Evolutionary conservation across 92 coral and sea anemone species (phyloP).

Genomic region (Epizoanthus stellaris): DNA sequence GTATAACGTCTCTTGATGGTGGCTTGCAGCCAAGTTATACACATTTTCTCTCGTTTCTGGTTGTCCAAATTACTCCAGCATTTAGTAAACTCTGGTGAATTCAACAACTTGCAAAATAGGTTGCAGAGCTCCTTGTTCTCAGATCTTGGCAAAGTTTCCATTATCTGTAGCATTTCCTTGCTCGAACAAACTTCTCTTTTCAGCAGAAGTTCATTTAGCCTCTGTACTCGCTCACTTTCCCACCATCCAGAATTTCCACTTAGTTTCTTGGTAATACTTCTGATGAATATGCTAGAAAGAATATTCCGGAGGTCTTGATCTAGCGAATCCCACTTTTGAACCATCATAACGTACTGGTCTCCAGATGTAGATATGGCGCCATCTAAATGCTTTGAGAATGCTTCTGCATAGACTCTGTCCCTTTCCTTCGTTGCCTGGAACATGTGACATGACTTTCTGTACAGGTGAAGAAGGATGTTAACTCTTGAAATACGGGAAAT

Average conservation of each 20-base stretch:
- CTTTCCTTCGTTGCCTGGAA: neutral
- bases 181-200: conserved; percentile 1
- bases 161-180: conserved; percentile 1
- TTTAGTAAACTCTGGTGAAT: neutral
- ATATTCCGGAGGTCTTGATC: neutral
- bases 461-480: neutral
- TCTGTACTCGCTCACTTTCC: neutral
- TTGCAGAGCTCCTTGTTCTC: neutral
- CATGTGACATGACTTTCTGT: neutral
- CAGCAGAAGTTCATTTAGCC: neutral
- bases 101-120: neutral
- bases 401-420: neutral
- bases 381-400: neutral
- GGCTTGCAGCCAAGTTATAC: conserved; percentile 8
- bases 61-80: neutral
- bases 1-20: neutral
- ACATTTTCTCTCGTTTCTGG: conserved; percentile 14
- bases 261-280: neutral
- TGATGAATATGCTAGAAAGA: neutral
- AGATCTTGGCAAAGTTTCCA: neutral
- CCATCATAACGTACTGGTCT: neutral
- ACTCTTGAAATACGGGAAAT: neutral
- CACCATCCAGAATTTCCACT: conserved; percentile 1
- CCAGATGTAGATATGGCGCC: neutral
- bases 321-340: conserved; percentile 11